Evolutionary conservation across 2,113 vertebrate genomes (phyloP), one percentile per base, ranked within the genome.

Genomic region (Brienomyrus longianalis): DNA sequence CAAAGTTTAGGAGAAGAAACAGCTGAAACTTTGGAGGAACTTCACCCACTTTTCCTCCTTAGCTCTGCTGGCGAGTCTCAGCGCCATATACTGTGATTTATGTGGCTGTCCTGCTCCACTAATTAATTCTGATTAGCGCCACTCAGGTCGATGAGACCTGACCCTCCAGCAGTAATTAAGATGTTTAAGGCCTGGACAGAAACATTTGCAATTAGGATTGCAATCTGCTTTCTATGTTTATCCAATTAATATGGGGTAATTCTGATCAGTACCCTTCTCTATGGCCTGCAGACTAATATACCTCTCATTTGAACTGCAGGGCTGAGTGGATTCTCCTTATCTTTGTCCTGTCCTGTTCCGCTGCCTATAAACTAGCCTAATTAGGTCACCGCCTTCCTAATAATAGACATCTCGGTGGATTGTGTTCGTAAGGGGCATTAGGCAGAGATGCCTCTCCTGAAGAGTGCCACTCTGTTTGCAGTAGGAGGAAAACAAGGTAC

Each of bases 381-480:
- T 90, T 89, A 35, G 83, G 89, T 52, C 86, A 89, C 52, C 47
- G 83, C 62, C 45, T 56, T 89, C 80, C 89, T 91, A 88, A 88
- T 88, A 90, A 90, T 89, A 91, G 91, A 77, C 51, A 90, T 48
- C 91, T 90, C 89, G 23, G 86, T 6, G 89, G 90, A 74, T 88
- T 62, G 80, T 3, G n/a, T 83, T 88, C 51, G 66, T 80, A 0
- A 54, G 39, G 50, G 27, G 35, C 52, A 35, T 91, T 84, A 39
- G 6, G 21, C 86, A 8, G 86, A 87, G 23, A 88, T 66, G 21
- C 39, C 9, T 66, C 21, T 66, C 27, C 31, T 9, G 54, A 47
- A 47, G n/a, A 48, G 86, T 62, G 4, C 43, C 47, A 86, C 15
- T 35, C 21, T 86, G 35, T 87, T 62, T 31, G 19, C 87, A 9